Percentiles rank a stretch among this genome's conserved stretches.
These are phyloP conservation scores for Hylia prasina DNA, from an alignment of 2,113 vertebrate genomes.

Conservation along the genomic window DNA sequence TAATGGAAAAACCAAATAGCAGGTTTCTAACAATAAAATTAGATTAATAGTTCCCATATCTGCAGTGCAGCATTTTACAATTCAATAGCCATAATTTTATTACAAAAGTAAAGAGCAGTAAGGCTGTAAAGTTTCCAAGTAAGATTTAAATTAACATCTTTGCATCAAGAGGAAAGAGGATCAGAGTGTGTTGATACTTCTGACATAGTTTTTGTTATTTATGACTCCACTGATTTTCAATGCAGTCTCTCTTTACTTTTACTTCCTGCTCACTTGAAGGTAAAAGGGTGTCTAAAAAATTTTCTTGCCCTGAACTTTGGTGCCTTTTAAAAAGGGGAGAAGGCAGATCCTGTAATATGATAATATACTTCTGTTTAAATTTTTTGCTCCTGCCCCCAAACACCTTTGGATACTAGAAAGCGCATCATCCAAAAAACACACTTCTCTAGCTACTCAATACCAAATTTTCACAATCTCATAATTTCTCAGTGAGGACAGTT, in stretches of 20 bases:
- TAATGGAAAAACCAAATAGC: background rate
- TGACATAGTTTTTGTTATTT: background rate
- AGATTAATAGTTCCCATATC: background rate
- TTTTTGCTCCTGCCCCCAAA: background rate
- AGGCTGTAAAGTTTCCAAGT: background rate
- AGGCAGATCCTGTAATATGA: background rate
- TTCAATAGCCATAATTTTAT: background rate
- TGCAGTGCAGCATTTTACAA: background rate
- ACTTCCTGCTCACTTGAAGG: background rate
- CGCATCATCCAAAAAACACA: background rate
- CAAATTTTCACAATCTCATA: background rate
- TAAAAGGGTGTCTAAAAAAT: accelerated
- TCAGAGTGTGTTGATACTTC: background rate
- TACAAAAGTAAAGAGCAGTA: background rate
- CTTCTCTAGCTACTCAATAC: background rate
- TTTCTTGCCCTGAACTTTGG: background rate
- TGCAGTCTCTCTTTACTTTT: background rate
- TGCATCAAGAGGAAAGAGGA: background rate
- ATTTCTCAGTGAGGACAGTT: accelerated
- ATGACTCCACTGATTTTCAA: background rate
- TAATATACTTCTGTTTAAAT: background rate
- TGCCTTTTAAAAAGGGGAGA: background rate
- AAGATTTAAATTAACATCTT: background rate
- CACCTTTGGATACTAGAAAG: accelerated
- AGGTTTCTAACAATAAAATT: background rate